These are phyloP conservation scores for Cyrtodaria siliqua DNA, from an alignment of 2,888 invertebrate species.

Conservation along the genomic window DNA sequence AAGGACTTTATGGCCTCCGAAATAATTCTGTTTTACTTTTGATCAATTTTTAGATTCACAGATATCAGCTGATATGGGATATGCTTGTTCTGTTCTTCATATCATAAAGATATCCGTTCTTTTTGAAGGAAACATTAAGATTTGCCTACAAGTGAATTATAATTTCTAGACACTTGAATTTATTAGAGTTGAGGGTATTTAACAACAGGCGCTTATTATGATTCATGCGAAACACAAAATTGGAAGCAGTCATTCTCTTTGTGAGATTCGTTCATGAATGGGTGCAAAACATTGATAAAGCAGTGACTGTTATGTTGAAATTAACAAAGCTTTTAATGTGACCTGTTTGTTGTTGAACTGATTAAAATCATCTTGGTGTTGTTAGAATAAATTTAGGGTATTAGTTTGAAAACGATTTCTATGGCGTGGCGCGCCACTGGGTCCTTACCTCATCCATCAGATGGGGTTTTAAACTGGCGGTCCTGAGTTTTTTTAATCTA, in stretches of 20 bases:
- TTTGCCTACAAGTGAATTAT: slow-evolving; percentile 21
- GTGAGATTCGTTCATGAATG: too few species aligned
- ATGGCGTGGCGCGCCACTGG: too few species aligned
- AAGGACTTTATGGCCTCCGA: slow-evolving; percentile 33
- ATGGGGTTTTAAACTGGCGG: too few species aligned
- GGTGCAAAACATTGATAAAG: too few species aligned
- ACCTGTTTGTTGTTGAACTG: too few species aligned
- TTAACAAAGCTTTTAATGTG: too few species aligned
- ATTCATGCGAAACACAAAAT: background rate
- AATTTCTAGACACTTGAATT: slow-evolving; percentile 21
- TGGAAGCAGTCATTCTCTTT: background rate
- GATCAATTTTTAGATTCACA: slow-evolving; percentile 21
- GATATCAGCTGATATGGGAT: background rate
- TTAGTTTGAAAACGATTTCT: too few species aligned
- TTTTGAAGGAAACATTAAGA: slow-evolving; percentile 8
- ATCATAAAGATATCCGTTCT: slow-evolving; percentile 8
- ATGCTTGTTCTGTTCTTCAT: slow-evolving; percentile 14
- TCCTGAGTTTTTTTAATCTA: too few species aligned
- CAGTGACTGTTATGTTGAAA: too few species aligned
- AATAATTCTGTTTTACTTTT: slow-evolving; percentile 24
- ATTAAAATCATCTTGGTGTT: too few species aligned
- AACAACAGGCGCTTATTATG: slow-evolving; percentile 16
- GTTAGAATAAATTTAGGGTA: too few species aligned
- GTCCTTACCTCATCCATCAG: too few species aligned
- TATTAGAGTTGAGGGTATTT: slow-evolving; percentile 10